Percentiles rank a stretch among this genome's conserved stretches.
Evolutionary conservation across 2,113 vertebrate genomes (phyloP).

Genomic region (Glaucidium brasilianum): DNA sequence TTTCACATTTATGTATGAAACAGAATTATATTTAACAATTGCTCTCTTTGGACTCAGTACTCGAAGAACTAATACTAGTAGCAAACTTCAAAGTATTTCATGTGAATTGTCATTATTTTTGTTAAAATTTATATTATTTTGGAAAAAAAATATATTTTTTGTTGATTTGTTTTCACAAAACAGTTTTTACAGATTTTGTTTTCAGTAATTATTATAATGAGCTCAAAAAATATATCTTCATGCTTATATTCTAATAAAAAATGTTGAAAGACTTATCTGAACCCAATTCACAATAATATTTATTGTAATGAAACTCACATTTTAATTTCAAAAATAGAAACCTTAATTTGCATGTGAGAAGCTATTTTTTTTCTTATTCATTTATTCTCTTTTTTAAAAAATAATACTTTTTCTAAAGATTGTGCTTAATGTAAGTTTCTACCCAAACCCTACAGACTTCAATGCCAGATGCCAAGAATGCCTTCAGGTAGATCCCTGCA

Average conservation of each 20-base stretch:
- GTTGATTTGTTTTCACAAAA: neutral
- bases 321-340: neutral
- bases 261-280: neutral
- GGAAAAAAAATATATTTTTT: neutral
- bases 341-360: neutral
- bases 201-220: neutral
- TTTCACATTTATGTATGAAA: neutral
- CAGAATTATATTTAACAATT: neutral
- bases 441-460: too few relatives aligned
- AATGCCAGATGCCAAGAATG: neutral
- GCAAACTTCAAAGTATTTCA: neutral
- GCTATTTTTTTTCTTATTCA: fast-evolving
- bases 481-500: neutral
- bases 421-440: neutral
- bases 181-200: neutral
- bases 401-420: neutral
- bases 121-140: neutral
- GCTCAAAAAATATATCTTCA: neutral
- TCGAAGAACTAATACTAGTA: neutral
- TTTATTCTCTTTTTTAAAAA: neutral
- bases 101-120: neutral
- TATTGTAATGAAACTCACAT: neutral
- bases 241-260: neutral
- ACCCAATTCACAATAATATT: neutral
- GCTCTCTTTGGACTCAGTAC: neutral